phyloP scores from a whole-genome alignment of 1,140 invertebrate species.

The Diuraphis noxia region DNA sequence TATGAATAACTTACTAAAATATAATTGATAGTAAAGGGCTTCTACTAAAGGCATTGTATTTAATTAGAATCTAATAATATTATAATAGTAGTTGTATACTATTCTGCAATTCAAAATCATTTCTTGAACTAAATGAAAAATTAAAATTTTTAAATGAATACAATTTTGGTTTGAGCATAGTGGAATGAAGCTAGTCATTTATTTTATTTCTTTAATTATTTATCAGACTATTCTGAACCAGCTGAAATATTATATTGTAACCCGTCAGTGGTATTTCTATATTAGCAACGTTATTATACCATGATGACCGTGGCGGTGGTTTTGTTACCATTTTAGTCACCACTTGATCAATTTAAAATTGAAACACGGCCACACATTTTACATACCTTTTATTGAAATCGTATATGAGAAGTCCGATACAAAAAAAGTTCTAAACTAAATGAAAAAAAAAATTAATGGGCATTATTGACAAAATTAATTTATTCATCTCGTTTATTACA shows the following conservation, averaged over 20 bases:
- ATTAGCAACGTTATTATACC: background rate
- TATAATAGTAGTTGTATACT: too few species aligned
- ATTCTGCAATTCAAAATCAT: too few species aligned
- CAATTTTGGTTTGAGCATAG: fast-evolving
- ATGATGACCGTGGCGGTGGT: background rate
- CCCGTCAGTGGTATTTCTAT: background rate
- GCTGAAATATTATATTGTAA: background rate
- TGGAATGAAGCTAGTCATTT: background rate
- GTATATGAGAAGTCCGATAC: background rate
- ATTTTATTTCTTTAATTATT: background rate
- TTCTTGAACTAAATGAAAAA: background rate
- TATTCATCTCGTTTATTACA: background rate
- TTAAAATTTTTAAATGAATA: background rate
- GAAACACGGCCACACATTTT: background rate
- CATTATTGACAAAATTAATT: background rate
- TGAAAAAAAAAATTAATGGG: background rate
- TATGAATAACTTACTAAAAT: too few species aligned
- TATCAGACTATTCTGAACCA: background rate
- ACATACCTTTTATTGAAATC: background rate
- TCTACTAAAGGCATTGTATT: too few species aligned
- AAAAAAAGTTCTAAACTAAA: background rate
- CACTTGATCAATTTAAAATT: background rate
- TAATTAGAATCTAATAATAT: too few species aligned
- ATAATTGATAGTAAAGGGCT: too few species aligned
- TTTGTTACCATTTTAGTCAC: background rate